Percentiles rank a stretch among this genome's conserved stretches.
Evolutionary conservation across 2,888 invertebrate genomes (phyloP).

Genomic region (Polietes domitor): DNA sequence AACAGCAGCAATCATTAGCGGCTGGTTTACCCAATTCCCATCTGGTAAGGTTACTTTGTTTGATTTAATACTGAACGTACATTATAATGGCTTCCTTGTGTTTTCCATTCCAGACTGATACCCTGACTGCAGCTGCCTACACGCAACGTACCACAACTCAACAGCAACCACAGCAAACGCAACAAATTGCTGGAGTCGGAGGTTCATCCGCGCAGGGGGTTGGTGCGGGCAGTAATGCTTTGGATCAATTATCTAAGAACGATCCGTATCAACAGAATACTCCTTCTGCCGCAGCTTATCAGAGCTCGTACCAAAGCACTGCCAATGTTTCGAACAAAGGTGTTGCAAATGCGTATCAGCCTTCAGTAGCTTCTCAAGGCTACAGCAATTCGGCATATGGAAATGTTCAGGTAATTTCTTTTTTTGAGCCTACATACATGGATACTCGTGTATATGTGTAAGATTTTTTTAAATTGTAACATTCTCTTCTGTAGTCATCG

Average conservation of each 20-base stretch:
- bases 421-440: background rate
- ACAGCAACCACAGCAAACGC: slow-evolving; percentile 74
- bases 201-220: slow-evolving; percentile 66
- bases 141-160: slow-evolving; percentile 74
- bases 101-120: slow-evolving; percentile 73
- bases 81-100: background rate
- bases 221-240: slow-evolving; percentile 74
- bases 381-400: slow-evolving; percentile 79
- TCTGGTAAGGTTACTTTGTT: slow-evolving; percentile 73
- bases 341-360: slow-evolving; percentile 77
- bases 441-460: background rate
- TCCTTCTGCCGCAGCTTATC: slow-evolving; percentile 75
- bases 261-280: slow-evolving; percentile 80
- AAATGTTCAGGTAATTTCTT: slow-evolving; percentile 75
- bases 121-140: slow-evolving; percentile 76
- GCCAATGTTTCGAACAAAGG: slow-evolving; percentile 74
- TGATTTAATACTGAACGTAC: background rate
- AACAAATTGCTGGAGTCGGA: slow-evolving; percentile 67
- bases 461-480: background rate
- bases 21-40: slow-evolving; percentile 79
- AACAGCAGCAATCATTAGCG: slow-evolving; percentile 68
- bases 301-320: slow-evolving; percentile 78
- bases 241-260: slow-evolving; percentile 79
- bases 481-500: slow-evolving; percentile 71
- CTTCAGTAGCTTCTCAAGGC: slow-evolving; percentile 76